These are phyloP conservation scores for Brevipalpus yothersi DNA, from an alignment of 1,140 invertebrate species.

Conservation along the genomic window DNA sequence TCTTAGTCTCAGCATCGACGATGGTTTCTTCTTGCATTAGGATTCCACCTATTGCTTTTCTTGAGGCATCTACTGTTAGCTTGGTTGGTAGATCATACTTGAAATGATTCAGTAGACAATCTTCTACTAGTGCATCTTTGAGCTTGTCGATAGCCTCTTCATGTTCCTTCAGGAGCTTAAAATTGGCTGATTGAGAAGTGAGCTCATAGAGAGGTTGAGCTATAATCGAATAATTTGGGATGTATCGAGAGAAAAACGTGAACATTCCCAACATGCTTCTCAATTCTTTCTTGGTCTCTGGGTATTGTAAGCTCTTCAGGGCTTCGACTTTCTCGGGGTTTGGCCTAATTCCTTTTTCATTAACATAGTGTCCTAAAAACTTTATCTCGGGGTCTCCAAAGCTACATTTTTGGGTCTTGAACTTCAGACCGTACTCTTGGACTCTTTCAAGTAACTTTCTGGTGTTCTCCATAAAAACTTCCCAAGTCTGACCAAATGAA, in stretches of 20 bases:
- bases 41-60: slow-evolving; percentile 22
- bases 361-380: not conserved
- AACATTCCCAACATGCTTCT: not conserved
- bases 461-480: not conserved
- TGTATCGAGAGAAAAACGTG: not conserved
- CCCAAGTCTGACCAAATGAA: not conserved
- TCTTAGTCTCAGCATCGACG: not conserved
- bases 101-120: slow-evolving; percentile 17
- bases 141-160: slow-evolving; percentile 14
- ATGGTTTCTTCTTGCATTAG: slow-evolving; percentile 19
- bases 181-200: not conserved
- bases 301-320: not conserved
- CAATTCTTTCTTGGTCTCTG: not conserved
- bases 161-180: not conserved
- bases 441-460: not conserved
- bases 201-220: not conserved
- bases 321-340: not conserved
- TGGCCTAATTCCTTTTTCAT: not conserved
- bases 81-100: slow-evolving; percentile 24
- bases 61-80: slow-evolving; percentile 21
- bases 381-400: not conserved
- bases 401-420: not conserved
- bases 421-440: not conserved
- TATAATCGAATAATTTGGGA: not conserved
- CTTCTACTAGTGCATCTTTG: slow-evolving; percentile 10